These are phyloP conservation scores for Gonatopus flavifemur DNA, from an alignment of 1,140 invertebrate genomes.

Conservation along the genomic window DNA sequence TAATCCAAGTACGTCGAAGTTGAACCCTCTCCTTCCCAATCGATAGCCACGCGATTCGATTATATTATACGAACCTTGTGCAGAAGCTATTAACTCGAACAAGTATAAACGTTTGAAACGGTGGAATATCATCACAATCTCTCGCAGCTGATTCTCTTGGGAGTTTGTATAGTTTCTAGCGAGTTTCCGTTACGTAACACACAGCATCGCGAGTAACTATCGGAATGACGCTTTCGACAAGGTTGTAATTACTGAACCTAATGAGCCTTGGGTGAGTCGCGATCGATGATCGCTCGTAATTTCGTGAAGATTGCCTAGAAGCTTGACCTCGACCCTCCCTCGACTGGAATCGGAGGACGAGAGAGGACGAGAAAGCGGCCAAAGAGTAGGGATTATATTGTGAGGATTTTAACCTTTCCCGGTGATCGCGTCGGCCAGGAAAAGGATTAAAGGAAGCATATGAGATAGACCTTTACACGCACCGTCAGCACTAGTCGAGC, in stretches of 20 bases:
- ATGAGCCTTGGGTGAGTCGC: conserved; percentile 14
- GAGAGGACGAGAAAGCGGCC: not conserved
- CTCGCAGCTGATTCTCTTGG: conserved; percentile 8
- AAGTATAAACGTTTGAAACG: conserved; percentile 31
- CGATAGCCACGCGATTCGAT: too few relatives aligned
- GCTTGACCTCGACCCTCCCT: not conserved
- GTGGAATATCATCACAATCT: conserved; percentile 30
- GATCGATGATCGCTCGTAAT: conserved; percentile 23
- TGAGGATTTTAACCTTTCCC: not conserved
- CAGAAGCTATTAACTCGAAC: too few relatives aligned
- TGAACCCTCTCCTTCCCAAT: too few relatives aligned
- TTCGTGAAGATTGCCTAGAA: conserved; percentile 3
- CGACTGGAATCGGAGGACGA: not conserved
- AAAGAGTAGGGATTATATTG: not conserved
- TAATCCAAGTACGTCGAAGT: too few relatives aligned
- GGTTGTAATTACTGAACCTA: conserved; percentile 28
- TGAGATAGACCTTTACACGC: too few relatives aligned
- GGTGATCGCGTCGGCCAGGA: not conserved
- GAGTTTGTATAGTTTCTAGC: too few relatives aligned
- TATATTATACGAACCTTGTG: too few relatives aligned
- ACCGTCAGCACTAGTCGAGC: too few relatives aligned
- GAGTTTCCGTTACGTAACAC: conserved; percentile 25
- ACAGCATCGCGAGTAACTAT: not conserved
- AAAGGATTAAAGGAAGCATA: too few relatives aligned
- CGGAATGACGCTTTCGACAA: conserved; percentile 15